Evolutionary conservation across 2,797 vertebrate species (phyloP), one percentile per base, ranked within the genome.

Genomic region (Thunnus albacares): DNA sequence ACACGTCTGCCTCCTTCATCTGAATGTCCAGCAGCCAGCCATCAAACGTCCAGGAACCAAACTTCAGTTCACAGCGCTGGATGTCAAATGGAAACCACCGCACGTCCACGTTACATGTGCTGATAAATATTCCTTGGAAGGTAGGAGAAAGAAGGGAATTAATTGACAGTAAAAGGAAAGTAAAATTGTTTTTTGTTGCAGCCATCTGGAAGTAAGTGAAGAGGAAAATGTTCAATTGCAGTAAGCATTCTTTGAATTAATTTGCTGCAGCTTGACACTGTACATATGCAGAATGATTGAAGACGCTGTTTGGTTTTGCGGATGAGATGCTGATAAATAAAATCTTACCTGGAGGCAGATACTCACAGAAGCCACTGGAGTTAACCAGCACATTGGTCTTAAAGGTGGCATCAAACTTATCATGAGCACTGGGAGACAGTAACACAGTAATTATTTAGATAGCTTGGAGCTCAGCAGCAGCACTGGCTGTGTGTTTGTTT

Each of bases 21-120:
- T 96, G 96, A 75, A 96, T 88, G 85, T 96, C 96, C 83, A 96
- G 88, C 84, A 96, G 85, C 96, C 95, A 96, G 61, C 96, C 96
- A 5, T 96, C 96, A 83, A 95, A 96, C 0, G 95, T 95, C 96
- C 96, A 96, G 0, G 96, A 96, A 70, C 96, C 96, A 53, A 96
- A 96, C 88, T 96, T 96, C n/a, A 96, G 74, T 71, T 96, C 94
- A 24, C 96, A 96, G 61, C 92, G 95, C 85, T 96, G 96, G 85
- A 96, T 95, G 90, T 96, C 96, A 53, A 96, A 96, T 0, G 96
- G 96, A 81, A 96, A 96, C 96, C 96, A 96, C 45, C 94, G 92
- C n/a, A 96, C 96, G 7, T 96, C 96, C 52, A 96, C 95, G 1
- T 93, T 95, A 57, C 96, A 96, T 0, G 95, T 95, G 83, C 96